These are phyloP conservation scores for Asteroscopus sphinx DNA, from an alignment of 2,888 invertebrate genomes.

Conservation along the genomic window DNA sequence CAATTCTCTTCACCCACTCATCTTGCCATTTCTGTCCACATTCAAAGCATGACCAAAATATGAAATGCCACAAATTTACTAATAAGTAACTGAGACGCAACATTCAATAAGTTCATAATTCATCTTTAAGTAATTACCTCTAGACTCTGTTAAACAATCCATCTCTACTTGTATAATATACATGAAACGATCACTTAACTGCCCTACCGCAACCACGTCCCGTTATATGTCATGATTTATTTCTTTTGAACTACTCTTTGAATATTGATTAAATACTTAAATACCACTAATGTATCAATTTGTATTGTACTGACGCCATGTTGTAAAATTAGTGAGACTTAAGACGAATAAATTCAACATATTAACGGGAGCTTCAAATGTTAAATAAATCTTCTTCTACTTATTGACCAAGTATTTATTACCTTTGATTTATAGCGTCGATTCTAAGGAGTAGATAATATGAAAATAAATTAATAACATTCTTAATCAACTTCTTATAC, in stretches of 20 bases:
- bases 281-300: constrained; percentile 43
- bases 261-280: constrained; percentile 55
- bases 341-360: constrained; percentile 15
- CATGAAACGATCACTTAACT: constrained; percentile 64
- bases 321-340: constrained; percentile 10
- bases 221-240: constrained; percentile 53
- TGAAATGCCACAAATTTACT: background rate
- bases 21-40: background rate
- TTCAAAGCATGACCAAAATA: background rate
- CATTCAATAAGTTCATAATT: no score
- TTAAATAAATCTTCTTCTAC: constrained; percentile 3
- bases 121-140: background rate
- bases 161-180: constrained; percentile 50
- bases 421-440: constrained; percentile 3
- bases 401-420: constrained; percentile 1
- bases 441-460: constrained; percentile 14
- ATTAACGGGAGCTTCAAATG: background rate
- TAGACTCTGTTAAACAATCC: constrained; percentile 12
- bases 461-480: constrained; percentile 39
- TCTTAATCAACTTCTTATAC: constrained; percentile 22
- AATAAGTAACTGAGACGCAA: background rate
- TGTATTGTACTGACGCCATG: constrained; percentile 29
- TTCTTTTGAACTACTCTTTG: constrained; percentile 39
- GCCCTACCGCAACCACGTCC: constrained; percentile 75
- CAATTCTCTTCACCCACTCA: background rate